Conservation (phyloP, 2,888 invertebrate genomes). For the Epinotia nisella region DNA sequence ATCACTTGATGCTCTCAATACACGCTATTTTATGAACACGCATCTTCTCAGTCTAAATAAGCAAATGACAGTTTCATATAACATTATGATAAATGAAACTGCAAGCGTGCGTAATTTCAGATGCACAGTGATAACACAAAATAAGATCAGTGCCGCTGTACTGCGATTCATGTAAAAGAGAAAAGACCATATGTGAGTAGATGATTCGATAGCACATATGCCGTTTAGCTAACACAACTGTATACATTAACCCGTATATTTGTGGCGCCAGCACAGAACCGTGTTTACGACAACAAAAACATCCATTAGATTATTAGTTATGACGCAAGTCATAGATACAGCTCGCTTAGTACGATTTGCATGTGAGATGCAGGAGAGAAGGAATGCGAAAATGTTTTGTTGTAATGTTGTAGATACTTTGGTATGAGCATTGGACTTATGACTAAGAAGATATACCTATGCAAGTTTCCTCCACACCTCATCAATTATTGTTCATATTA, state of each 20-base stretch:
- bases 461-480: neutral
- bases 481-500: too few relatives aligned
- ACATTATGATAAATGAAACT: slow-evolving; percentile 59
- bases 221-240: slow-evolving; percentile 42
- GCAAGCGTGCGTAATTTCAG: slow-evolving; percentile 61
- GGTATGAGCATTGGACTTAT: neutral
- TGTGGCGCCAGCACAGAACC: slow-evolving; percentile 67
- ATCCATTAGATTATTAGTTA: slow-evolving; percentile 42
- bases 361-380: slow-evolving; percentile 29
- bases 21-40: neutral
- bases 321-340: slow-evolving; percentile 29
- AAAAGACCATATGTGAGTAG: neutral
- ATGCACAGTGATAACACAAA: slow-evolving; percentile 50
- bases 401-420: slow-evolving; percentile 5
- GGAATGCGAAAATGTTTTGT: slow-evolving; percentile 3
- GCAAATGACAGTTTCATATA: slow-evolving; percentile 49
- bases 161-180: neutral
- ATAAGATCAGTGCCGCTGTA: slow-evolving; percentile 34
- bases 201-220: slow-evolving; percentile 4
- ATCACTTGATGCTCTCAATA: too few relatives aligned
- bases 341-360: slow-evolving; percentile 21
- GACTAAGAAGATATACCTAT: neutral
- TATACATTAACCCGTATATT: slow-evolving; percentile 74
- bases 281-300: slow-evolving; percentile 54
- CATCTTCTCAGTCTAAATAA: slow-evolving; percentile 1